Conservation (phyloP, 2,888 invertebrate species). For the Venusia cambrica region DNA sequence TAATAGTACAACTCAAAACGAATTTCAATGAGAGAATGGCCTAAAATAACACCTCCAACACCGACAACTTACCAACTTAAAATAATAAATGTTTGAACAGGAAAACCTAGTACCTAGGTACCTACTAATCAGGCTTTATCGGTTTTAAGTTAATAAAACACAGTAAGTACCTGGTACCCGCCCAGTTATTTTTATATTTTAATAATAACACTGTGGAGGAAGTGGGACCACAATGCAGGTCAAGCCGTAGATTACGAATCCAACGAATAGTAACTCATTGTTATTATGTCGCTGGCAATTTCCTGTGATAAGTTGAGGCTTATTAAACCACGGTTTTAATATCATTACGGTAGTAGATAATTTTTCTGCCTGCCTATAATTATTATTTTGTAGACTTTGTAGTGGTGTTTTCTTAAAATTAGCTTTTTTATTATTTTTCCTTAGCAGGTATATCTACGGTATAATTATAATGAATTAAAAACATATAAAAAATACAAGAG, state of each 20-base stretch:
- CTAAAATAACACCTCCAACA: too few relatives aligned
- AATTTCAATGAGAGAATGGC: slow-evolving; percentile 67
- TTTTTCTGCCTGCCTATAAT: too few relatives aligned
- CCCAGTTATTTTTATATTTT: slow-evolving; percentile 1
- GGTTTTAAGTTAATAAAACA: not conserved
- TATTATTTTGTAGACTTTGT: too few relatives aligned
- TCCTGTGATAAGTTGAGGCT: slow-evolving; percentile 40
- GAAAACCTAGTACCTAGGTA: too few relatives aligned
- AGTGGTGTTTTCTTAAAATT: too few relatives aligned
- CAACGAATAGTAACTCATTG: slow-evolving; percentile 28
- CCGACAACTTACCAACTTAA: too few relatives aligned
- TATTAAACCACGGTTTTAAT: slow-evolving; percentile 3
- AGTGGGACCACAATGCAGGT: slow-evolving; percentile 36
- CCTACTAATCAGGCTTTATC: slow-evolving; percentile 1
- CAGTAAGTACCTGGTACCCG: not conserved
- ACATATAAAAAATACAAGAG: too few relatives aligned
- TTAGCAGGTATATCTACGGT: too few relatives aligned
- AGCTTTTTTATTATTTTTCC: too few relatives aligned
- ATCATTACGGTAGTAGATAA: slow-evolving; percentile 6
- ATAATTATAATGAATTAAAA: too few relatives aligned
- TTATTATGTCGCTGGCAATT: slow-evolving; percentile 34
- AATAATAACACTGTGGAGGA: slow-evolving; percentile 37
- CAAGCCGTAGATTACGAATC: slow-evolving; percentile 35
- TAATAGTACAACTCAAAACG: too few relatives aligned
- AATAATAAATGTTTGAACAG: too few relatives aligned